Base-by-base conservation (phyloP, 1,140 invertebrate genomes). In the Pinna nobilis region DNA sequence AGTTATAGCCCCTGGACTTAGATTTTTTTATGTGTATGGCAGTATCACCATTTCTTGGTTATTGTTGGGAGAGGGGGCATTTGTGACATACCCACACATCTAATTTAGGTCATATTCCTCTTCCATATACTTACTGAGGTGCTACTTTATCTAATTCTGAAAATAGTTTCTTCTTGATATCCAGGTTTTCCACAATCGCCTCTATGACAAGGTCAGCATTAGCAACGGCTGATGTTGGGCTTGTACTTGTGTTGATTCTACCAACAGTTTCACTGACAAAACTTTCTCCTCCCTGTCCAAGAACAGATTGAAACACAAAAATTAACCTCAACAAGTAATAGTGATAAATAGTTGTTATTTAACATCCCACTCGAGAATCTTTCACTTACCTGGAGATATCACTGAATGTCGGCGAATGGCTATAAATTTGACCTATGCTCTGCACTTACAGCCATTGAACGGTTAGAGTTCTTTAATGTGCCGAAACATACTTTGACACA, bases 101-200 rank as follows among this genome's bases (percentile, higher is more conserved):
- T n/a, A n/a, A n/a, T 7, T 25, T 23, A 53, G 25, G 32, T 53
- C 13, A 20, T 20, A 7, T 28, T 1, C 32, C 20, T 53, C 15
- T 23, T 28, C 9, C 32, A 53, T 13, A 53, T 25, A 13, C 15
- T 59, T 82, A 90, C 88, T 77, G 30, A 51, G 87, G 86, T 33
- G 90, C 90, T 37, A 85, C 87, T 32, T 83, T 82, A 78, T 92
- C 91, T 11, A 92, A 76, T 53, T 82, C 85, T 55, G 91, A 89
- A 83, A 97, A 97, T 1, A 97, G 87, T 76, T 95, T 92, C 79
- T 94, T 93, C 84, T 97, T 97, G 0, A 93, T 84, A 49, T 92
- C 91, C 44, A 97, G 88, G 84, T 96, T 96, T 86, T 97, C 95
- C 67, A 96, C 92, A 86, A 96, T 95, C 7, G 95, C 95, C 90